These are phyloP conservation scores for Chaenocephalus aceratus DNA, from an alignment of 2,113 vertebrate genomes.

Conservation along the genomic window DNA sequence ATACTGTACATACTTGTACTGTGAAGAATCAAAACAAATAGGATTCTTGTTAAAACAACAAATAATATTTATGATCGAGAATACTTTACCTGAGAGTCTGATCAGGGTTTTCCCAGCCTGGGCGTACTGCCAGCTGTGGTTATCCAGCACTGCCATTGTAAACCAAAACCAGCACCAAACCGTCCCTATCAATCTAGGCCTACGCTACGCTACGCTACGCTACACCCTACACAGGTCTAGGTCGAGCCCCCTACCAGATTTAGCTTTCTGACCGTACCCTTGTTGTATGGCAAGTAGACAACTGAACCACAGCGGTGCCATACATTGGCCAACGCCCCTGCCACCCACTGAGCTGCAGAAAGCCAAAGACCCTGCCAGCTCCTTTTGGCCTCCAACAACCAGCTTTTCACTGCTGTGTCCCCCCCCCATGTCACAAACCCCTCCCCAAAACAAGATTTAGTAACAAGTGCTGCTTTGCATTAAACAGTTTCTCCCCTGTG, in stretches of 20 bases:
- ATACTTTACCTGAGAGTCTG: conserved; percentile 76
- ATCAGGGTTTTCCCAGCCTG: conserved; percentile 78
- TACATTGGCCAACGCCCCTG: conserved; percentile 67
- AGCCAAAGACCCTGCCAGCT: conserved; percentile 66
- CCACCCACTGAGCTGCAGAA: conserved; percentile 66
- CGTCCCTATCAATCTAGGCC: conserved; percentile 4
- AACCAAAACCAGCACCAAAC: conserved; percentile 38
- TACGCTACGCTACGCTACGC: neutral
- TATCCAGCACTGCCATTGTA: conserved; percentile 78
- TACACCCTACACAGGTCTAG: neutral
- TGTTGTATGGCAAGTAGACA: conserved; percentile 28
- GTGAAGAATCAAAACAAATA: neutral
- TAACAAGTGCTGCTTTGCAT: conserved; percentile 74
- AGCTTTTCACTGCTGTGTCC: conserved; percentile 60
- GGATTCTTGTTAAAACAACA: neutral
- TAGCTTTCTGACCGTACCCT: conserved; percentile 25
- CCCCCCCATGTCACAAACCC: conserved; percentile 58
- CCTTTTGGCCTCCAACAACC: conserved; percentile 65
- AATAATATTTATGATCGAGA: neutral
- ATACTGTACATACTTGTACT: neutral
- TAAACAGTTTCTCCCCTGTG: conserved; percentile 64
- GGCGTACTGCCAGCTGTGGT: conserved; percentile 81
- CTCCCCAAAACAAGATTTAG: conserved; percentile 79
- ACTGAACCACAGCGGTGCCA: conserved; percentile 49
- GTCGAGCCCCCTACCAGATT: neutral